Conservation (phyloP, 2,113 vertebrate species). For the Phalacrocorax carbo region DNA sequence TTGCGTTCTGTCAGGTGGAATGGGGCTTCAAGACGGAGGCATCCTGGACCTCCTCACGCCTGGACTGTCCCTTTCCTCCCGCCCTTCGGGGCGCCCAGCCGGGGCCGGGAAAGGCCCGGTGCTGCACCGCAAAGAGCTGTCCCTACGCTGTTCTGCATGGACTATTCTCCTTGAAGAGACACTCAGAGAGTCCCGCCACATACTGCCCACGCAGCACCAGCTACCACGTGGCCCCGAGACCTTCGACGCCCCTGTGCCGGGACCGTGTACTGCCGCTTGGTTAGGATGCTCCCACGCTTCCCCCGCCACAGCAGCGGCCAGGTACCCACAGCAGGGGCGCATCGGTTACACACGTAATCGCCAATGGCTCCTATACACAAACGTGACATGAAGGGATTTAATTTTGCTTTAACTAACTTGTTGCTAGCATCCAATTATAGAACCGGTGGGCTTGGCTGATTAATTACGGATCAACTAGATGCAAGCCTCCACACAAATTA, state of each 20-base stretch:
- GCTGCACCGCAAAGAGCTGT: neutral
- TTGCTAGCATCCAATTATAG: neutral
- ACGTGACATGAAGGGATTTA: neutral
- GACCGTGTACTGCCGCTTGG: neutral
- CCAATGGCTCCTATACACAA: neutral
- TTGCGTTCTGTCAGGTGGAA: neutral
- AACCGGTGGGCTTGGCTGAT: constrained; percentile 12
- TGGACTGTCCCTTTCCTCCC: neutral
- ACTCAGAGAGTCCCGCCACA: accelerated
- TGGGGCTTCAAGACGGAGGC: neutral
- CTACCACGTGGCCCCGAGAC: accelerated
- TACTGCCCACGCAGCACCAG: neutral
- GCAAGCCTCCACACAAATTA: constrained; percentile 31
- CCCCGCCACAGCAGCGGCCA: neutral
- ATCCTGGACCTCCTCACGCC: neutral
- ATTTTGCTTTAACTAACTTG: neutral
- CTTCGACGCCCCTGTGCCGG: accelerated
- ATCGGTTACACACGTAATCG: neutral
- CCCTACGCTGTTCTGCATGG: neutral
- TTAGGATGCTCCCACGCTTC: neutral
- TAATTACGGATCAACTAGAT: constrained; percentile 48
- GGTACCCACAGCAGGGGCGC: neutral
- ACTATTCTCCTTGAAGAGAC: neutral
- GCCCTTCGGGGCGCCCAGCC: neutral
- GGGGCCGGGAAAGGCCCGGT: neutral